A percentile compares a stretch with the other conserved stretches of the same genome.
These are phyloP conservation scores for Anolis carolinensis DNA, from an alignment of 2,113 vertebrate genomes.

Conservation along the genomic window DNA sequence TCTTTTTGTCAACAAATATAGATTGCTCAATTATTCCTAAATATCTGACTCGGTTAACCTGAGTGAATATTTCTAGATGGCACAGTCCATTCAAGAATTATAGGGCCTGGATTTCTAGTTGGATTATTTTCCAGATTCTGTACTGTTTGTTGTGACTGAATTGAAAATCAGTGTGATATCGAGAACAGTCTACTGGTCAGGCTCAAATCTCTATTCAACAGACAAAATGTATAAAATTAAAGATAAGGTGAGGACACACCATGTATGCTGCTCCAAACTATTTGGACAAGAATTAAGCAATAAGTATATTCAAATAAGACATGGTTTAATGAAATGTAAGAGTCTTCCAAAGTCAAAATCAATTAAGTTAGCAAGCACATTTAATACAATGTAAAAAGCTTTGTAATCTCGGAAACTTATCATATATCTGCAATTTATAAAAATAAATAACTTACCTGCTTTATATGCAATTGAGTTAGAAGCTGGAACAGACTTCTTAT, in stretches of 20 bases:
- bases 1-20: neutral
- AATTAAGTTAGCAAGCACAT: neutral
- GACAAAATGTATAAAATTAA: neutral
- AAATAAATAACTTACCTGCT: constrained; percentile 85
- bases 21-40: neutral
- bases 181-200: neutral
- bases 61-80: neutral
- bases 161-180: too few relatives aligned
- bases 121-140: neutral
- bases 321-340: neutral
- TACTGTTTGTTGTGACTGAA: neutral
- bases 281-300: neutral
- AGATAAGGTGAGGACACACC: neutral
- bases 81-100: neutral
- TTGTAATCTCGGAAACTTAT: neutral
- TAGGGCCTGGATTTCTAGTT: neutral
- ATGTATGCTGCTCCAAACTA: neutral
- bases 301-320: neutral
- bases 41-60: neutral
- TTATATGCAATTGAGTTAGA: constrained; percentile 96
- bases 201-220: neutral
- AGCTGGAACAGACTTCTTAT: constrained; percentile 97
- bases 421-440: neutral
- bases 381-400: neutral
- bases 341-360: neutral